These are phyloP conservation scores for Oncorhynchus gorbuscha DNA, from an alignment of 2,113 vertebrate species.

Conservation along the genomic window DNA sequence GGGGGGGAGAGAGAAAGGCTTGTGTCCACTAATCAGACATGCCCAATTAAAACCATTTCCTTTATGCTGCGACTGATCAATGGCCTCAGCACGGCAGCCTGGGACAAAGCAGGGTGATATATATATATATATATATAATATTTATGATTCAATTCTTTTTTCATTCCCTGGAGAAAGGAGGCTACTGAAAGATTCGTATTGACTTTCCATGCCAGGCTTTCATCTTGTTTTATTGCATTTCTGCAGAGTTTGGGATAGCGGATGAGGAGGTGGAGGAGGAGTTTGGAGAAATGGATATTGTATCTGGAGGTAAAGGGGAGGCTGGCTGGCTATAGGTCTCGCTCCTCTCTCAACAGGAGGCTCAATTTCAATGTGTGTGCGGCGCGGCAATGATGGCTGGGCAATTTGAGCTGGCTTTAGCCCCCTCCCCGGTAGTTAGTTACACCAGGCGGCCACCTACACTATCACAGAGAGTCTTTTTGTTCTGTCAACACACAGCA, in stretches of 20 bases:
- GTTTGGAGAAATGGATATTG: conserved; percentile 20
- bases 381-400: conserved; percentile 46
- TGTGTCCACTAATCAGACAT: neutral
- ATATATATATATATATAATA: conserved; percentile 16
- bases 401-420: conserved; percentile 39
- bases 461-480: no score
- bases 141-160: conserved; percentile 53
- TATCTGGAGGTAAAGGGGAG: conserved; percentile 25
- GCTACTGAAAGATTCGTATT: conserved; percentile 47
- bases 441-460: no score
- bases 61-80: no score
- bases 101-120: no score
- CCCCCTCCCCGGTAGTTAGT: no score
- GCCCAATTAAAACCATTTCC: no score
- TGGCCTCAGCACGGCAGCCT: no score
- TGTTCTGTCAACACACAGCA: no score
- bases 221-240: conserved; percentile 54
- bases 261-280: neutral
- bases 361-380: conserved; percentile 54
- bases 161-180: conserved; percentile 23
- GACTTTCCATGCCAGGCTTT: conserved; percentile 49
- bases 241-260: conserved; percentile 22
- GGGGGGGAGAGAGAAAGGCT: neutral
- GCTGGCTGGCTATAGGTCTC: conserved; percentile 9
- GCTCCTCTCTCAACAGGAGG: conserved; percentile 17